These are phyloP conservation scores for Himalopsyche anomala DNA, from an alignment of 2,888 invertebrate genomes.

Conservation along the genomic window DNA sequence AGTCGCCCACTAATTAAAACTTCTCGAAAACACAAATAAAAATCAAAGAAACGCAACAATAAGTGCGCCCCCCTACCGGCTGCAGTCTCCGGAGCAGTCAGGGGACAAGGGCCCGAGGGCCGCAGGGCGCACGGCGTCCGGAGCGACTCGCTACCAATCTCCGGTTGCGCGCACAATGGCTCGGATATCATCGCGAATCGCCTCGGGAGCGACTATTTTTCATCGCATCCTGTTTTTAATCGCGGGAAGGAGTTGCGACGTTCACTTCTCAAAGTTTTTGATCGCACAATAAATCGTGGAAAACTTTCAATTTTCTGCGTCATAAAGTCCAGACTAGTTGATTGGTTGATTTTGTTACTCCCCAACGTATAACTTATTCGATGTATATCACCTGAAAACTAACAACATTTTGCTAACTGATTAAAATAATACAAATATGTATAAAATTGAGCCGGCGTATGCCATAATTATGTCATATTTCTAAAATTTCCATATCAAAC, in stretches of 20 bases:
- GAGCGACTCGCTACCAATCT: slow-evolving; percentile 26
- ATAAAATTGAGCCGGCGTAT: too few relatives aligned
- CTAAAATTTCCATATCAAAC: too few relatives aligned
- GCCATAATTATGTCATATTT: too few relatives aligned
- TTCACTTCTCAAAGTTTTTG: slow-evolving; percentile 12
- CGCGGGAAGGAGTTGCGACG: slow-evolving; percentile 4
- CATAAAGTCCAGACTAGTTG: too few relatives aligned
- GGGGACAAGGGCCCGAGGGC: neutral
- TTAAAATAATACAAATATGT: too few relatives aligned
- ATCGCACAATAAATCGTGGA: too few relatives aligned
- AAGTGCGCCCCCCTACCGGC: neutral
- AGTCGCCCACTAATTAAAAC: neutral
- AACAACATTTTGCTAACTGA: too few relatives aligned
- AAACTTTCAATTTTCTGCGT: too few relatives aligned
- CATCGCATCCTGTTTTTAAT: slow-evolving; percentile 30
- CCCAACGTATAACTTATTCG: too few relatives aligned
- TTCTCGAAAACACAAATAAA: slow-evolving; percentile 23
- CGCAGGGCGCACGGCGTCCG: slow-evolving; percentile 13
- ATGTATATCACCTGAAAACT: too few relatives aligned
- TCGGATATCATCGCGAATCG: slow-evolving; percentile 19
- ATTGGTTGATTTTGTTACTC: too few relatives aligned
- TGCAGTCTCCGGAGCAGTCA: slow-evolving; percentile 9
- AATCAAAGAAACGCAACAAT: slow-evolving; percentile 10
- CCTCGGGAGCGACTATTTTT: slow-evolving; percentile 10
- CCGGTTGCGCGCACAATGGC: slow-evolving; percentile 20